A percentile compares a stretch with the other conserved stretches of the same genome.
These are phyloP conservation scores for Rotaria socialis DNA, from an alignment of 2,888 invertebrate species.

Conservation along the genomic window DNA sequence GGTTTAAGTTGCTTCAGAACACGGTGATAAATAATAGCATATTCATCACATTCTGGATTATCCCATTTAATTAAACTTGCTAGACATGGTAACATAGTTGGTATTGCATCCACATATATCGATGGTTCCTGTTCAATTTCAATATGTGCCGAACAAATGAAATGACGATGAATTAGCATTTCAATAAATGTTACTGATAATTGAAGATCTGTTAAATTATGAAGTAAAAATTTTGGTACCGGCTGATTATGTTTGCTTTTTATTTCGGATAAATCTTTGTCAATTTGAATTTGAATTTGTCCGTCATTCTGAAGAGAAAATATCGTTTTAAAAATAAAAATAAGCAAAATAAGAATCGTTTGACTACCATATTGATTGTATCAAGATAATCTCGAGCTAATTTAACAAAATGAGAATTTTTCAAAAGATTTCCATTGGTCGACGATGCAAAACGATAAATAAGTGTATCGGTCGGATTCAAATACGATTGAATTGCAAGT, in stretches of 20 bases:
- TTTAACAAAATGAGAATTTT: background rate
- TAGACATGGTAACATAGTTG: background rate
- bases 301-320: background rate
- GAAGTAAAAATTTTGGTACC: background rate
- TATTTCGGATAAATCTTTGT: background rate
- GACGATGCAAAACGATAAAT: background rate
- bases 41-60: background rate
- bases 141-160: background rate
- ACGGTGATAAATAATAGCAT: constrained; percentile 4
- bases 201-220: background rate
- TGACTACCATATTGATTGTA: background rate
- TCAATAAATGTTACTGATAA: background rate
- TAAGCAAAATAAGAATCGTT: no score
- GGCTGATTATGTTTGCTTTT: background rate
- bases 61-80: constrained; percentile 5
- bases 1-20: background rate
- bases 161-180: constrained; percentile 3
- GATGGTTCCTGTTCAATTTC: constrained; percentile 9
- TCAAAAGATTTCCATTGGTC: background rate
- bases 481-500: constrained; percentile 12
- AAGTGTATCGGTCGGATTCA: constrained; percentile 5
- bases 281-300: background rate
- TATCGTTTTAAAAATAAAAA: background rate
- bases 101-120: background rate
- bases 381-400: background rate